phyloP scores from a whole-genome alignment of 2,113 vertebrate genomes.

The Laterallus jamaicensis region DNA sequence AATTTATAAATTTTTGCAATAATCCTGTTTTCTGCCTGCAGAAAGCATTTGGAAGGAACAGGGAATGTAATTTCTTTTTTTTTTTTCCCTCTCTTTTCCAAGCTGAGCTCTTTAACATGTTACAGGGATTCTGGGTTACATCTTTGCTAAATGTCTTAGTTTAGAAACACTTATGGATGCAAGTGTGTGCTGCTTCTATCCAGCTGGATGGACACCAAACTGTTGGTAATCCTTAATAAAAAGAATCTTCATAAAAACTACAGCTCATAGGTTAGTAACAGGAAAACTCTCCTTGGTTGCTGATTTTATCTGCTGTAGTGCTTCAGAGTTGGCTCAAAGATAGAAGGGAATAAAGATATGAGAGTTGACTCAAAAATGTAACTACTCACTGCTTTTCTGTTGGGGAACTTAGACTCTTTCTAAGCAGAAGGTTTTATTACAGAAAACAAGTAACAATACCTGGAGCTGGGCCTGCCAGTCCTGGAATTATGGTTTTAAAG shows the following conservation, averaged over 20 bases:
- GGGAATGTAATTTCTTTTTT: neutral
- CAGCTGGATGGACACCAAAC: conserved; percentile 10
- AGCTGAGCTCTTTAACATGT: neutral
- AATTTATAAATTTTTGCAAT: neutral
- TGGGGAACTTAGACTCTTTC: neutral
- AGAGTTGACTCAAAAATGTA: neutral
- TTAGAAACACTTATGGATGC: neutral
- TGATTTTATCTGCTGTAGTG: neutral
- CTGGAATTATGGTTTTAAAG: neutral
- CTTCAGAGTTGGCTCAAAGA: neutral
- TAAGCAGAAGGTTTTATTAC: neutral
- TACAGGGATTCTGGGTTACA: neutral
- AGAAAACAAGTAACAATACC: neutral
- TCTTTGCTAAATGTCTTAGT: neutral
- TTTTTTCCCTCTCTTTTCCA: neutral
- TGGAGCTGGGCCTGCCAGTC: neutral
- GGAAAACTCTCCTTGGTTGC: neutral
- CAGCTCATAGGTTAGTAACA: neutral
- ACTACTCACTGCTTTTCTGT: neutral
- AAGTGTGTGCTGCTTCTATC: neutral
- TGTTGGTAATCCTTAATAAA: neutral
- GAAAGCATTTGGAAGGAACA: neutral
- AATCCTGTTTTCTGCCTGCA: neutral
- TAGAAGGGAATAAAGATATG: neutral
- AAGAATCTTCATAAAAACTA: neutral